Evolutionary conservation across 1,140 invertebrate genomes (phyloP).

Genomic region (Panulirus ornatus): DNA sequence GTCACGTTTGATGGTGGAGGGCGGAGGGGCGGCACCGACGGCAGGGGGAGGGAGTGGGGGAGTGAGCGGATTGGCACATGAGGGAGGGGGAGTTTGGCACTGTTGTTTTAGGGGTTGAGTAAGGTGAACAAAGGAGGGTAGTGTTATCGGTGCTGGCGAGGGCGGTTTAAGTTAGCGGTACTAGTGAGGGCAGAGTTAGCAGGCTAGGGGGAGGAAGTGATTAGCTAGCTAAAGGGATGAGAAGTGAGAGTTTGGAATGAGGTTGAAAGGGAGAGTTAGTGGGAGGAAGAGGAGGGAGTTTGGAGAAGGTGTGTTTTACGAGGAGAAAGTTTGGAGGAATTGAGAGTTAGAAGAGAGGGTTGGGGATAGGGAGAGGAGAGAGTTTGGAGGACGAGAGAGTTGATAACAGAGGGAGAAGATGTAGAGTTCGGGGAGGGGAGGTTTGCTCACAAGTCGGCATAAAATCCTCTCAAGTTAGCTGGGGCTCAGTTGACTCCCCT

Average conservation of each 20-base stretch:
- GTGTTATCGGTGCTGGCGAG: background rate
- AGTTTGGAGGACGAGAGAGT: constrained; percentile 3
- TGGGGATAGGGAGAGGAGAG: constrained; percentile 25
- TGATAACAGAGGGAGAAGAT: background rate
- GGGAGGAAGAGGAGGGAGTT: background rate
- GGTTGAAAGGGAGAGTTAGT: background rate
- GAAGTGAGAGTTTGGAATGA: background rate
- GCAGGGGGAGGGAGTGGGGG: background rate
- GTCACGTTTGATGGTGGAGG: constrained; percentile 59
- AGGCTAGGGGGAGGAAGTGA: background rate
- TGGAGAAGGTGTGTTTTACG: background rate
- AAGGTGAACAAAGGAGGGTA: background rate
- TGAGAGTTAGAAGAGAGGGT: background rate
- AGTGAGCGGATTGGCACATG: background rate
- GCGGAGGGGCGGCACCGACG: background rate
- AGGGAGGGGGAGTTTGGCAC: background rate
- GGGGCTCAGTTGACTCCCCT: too few relatives aligned
- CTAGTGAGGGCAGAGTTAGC: background rate
- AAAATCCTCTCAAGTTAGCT: too few relatives aligned
- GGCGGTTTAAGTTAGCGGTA: background rate
- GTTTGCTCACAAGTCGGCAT: too few relatives aligned
- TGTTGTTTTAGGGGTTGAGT: background rate
- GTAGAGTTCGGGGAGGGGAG: background rate
- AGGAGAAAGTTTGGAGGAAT: background rate
- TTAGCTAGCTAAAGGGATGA: background rate